A percentile compares a stretch with the other conserved stretches of the same genome.
These are phyloP conservation scores for Acrocephalus kingi DNA, from an alignment of 2,113 vertebrate genomes.

Conservation along the genomic window DNA sequence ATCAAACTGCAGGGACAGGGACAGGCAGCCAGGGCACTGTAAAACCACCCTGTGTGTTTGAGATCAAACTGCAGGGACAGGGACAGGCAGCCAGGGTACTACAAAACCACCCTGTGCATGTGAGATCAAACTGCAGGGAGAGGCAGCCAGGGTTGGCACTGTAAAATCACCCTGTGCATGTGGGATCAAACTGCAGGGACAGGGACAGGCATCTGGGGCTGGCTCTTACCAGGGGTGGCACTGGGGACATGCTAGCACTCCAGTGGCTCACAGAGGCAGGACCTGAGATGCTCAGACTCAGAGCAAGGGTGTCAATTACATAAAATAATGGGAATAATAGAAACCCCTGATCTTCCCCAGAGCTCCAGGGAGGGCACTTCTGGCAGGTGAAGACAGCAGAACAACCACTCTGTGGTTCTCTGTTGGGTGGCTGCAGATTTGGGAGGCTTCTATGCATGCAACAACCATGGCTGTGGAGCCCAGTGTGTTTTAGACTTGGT, in stretches of 20 bases:
- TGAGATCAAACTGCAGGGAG: background rate
- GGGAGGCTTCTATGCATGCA: background rate
- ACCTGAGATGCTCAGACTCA: background rate
- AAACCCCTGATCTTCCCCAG: background rate
- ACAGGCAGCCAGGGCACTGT: background rate
- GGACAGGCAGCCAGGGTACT: background rate
- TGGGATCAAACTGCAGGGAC: background rate
- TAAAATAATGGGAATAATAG: background rate
- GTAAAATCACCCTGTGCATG: fast-evolving
- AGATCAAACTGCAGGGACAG: background rate
- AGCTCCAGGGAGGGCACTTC: background rate
- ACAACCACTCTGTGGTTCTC: background rate
- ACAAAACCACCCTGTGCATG: background rate
- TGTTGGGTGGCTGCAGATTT: background rate
- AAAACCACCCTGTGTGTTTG: background rate
- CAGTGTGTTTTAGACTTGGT: background rate
- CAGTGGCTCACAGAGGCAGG: background rate
- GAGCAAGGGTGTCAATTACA: background rate
- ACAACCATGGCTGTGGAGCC: background rate
- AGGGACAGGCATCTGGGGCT: background rate
- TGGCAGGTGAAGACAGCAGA: background rate
- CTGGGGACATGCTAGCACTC: background rate
- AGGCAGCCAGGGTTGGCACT: background rate
- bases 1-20: background rate
- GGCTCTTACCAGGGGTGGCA: background rate